Base-by-base conservation (phyloP, 2,113 vertebrate genomes). In the Oreochromis tanganicae region DNA sequence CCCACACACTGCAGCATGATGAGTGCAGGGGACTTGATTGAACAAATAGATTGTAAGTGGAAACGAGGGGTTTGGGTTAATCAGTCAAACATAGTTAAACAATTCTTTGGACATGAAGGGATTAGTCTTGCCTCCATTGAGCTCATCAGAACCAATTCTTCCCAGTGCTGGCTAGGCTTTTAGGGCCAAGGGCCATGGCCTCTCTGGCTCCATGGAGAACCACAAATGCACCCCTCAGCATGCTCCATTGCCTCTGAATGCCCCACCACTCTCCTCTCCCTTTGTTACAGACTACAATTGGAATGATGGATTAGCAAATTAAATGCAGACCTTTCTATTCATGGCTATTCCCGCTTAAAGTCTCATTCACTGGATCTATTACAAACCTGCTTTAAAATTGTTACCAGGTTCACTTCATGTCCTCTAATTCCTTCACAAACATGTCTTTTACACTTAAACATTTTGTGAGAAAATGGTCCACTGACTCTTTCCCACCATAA, bases 251-350 rank as follows among this genome's bases (percentile, higher is more conserved):
- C 87, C 85, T 92, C 89, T 93, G 89, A 95, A 96, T 95, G 92
- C 87, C 88, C 90, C 86, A 85, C 92, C 91, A 90, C 94, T 94
- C 92, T 90, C 79, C 87, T 86, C 90, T 87, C 81, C 91, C 84
- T 93, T 95, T 94, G 94, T 95, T 92, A 82, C 81, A 16, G 19
- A 81, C 86, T 32, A 94, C 94, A 94, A 95, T 94, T 93, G 94
- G 88, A 95, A 90, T 93, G 94, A 95, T 93, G 92, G 93, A 95
- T 95, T 95, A 95, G 91, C 92, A 94, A 94, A 95, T 95, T 93
- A 95, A 95, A 95, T 93, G 92, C 89, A 89, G 88, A 95, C 92
- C 84, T 91, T 90, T 91, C 91, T 92, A 91, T 94, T 94, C 90
- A 86, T 85, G 89, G 87, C 88, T 86, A 89, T 82, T 87, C 81